These are phyloP conservation scores for Heliconius nattereri DNA, from an alignment of 1,140 invertebrate genomes.

Conservation along the genomic window DNA sequence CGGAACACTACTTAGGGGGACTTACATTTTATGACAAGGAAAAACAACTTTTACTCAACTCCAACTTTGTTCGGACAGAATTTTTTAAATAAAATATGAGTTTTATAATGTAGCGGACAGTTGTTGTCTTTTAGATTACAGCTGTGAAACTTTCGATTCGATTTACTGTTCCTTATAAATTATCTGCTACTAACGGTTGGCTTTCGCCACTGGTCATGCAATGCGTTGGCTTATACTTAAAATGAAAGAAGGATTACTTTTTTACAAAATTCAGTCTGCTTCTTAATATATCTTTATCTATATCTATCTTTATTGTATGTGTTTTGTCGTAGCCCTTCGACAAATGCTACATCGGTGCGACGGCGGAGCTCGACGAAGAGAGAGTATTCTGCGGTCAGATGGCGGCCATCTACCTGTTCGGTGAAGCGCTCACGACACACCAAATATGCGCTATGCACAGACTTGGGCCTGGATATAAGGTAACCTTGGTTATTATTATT, in stretches of 20 bases:
- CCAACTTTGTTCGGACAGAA: background rate
- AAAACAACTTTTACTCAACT: background rate
- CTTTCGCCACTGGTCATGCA: background rate
- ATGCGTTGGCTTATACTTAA: background rate
- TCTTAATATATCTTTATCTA: no score
- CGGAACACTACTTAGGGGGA: background rate
- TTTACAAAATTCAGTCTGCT: no score
- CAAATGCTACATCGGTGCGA: constrained; percentile 99
- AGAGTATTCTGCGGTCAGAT: constrained; percentile 99
- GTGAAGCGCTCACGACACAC: constrained; percentile 97
- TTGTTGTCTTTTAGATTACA: background rate
- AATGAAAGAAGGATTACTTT: background rate
- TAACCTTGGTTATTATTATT: constrained; percentile 58
- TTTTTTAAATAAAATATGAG: constrained; percentile 10
- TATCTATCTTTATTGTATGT: background rate
- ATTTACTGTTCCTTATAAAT: background rate
- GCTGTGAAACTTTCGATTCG: background rate
- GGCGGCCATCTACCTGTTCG: constrained; percentile 99
- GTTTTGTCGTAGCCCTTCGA: constrained; percentile 92
- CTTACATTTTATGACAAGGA: constrained; percentile 13
- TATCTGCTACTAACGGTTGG: background rate
- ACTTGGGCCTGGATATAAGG: constrained; percentile 98
- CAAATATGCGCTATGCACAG: constrained; percentile 98
- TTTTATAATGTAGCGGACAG: background rate
- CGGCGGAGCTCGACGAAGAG: constrained; percentile 96